These are phyloP conservation scores for Hydrotaea cyrtoneurina DNA, from an alignment of 2,888 invertebrate species.

Conservation along the genomic window DNA sequence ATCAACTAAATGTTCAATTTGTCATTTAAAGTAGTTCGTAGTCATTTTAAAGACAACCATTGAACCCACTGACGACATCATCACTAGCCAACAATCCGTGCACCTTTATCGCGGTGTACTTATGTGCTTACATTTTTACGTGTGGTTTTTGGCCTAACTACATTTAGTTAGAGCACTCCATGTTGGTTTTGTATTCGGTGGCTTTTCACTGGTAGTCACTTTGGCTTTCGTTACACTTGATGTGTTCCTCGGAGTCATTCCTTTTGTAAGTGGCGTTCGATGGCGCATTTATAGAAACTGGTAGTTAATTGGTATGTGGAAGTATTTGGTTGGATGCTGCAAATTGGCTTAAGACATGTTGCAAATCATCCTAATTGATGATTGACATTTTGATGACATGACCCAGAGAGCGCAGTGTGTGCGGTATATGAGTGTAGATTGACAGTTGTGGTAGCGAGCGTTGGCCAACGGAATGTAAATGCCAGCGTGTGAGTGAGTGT, in stretches of 20 bases:
- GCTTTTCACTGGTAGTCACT: not conserved
- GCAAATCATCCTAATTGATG: conserved; percentile 80
- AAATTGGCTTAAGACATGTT: conserved; percentile 70
- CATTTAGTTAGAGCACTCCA: not conserved
- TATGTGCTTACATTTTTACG: not conserved
- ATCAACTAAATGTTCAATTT: too few species aligned
- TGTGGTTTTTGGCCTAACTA: conserved; percentile 12
- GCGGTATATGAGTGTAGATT: not conserved
- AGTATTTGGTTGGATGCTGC: conserved; percentile 20
- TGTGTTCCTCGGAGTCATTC: not conserved
- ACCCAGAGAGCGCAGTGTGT: not conserved
- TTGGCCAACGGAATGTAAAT: too few species aligned
- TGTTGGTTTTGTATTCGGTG: conserved; percentile 3
- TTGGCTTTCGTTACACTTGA: conserved; percentile 6
- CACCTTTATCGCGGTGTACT: not conserved
- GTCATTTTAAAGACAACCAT: too few species aligned
- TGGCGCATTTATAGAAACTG: not conserved
- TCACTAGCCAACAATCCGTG: too few species aligned
- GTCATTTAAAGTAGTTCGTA: too few species aligned
- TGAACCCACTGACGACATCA: too few species aligned
- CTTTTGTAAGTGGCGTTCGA: not conserved
- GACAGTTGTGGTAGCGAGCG: too few species aligned
- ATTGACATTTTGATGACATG: conserved; percentile 75
- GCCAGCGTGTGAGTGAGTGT: too few species aligned
- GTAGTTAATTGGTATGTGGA: conserved; percentile 12